Evolutionary conservation across 1,140 invertebrate genomes (phyloP).

Genomic region (Temnothorax curvispinosus): DNA sequence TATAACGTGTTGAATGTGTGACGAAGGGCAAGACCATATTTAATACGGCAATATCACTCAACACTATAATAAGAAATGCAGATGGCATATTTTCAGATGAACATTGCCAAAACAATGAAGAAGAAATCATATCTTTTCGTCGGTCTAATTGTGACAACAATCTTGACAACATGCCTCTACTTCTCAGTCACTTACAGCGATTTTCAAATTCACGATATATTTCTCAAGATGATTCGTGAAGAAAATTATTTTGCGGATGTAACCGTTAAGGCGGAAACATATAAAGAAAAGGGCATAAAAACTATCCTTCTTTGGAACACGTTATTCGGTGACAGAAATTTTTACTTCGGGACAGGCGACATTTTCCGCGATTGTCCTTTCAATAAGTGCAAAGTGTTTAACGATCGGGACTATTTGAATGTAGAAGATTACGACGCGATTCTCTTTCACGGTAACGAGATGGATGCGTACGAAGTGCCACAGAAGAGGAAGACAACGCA

Average conservation of each 20-base stretch:
- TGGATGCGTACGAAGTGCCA: constrained; percentile 67
- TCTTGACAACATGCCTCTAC: constrained; percentile 40
- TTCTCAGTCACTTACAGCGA: constrained; percentile 25
- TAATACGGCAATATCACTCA: background rate
- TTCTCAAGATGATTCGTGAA: background rate
- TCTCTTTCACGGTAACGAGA: constrained; percentile 75
- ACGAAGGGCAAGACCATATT: too few species aligned
- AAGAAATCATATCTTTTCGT: constrained; percentile 50
- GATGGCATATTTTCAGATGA: background rate
- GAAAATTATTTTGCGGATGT: background rate
- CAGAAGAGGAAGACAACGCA: constrained; percentile 56
- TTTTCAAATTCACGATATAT: background rate
- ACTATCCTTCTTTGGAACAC: constrained; percentile 78
- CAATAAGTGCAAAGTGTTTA: constrained; percentile 71
- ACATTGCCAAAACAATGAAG: background rate
- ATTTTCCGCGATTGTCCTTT: constrained; percentile 69
- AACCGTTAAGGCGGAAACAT: background rate
- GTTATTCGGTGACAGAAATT: constrained; percentile 72
- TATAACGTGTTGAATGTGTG: background rate
- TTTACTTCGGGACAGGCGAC: constrained; percentile 75
- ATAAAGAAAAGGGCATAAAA: constrained; percentile 34
- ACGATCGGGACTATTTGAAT: constrained; percentile 16
- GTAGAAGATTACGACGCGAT: constrained; percentile 74
- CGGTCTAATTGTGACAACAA: constrained; percentile 4
- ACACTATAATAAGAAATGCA: background rate